phyloP scores from a whole-genome alignment of 2,113 vertebrate genomes.

The Amphiprion percula region DNA sequence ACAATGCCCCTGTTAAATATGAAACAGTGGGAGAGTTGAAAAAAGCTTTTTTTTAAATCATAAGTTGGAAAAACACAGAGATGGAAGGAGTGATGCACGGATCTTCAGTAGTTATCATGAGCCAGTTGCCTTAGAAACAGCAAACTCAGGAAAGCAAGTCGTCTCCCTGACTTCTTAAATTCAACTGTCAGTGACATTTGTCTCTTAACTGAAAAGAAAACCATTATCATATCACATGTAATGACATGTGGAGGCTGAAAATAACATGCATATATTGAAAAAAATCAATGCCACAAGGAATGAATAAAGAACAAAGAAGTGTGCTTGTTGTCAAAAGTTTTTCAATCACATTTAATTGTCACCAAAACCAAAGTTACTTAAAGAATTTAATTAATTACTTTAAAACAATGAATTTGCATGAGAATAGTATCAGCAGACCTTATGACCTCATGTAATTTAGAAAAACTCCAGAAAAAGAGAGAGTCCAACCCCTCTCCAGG shows the following conservation, averaged over 20 bases:
- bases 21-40: slow-evolving; percentile 13
- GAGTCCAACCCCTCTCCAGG: no score
- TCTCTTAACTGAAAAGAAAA: slow-evolving; percentile 27
- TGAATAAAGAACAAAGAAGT: neutral
- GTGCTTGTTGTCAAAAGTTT: no score
- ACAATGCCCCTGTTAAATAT: neutral
- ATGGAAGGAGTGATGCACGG: slow-evolving; percentile 43
- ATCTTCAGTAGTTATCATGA: slow-evolving; percentile 37
- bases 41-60: neutral
- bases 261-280: slow-evolving; percentile 13
- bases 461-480: no score
- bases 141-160: slow-evolving; percentile 40
- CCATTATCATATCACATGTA: slow-evolving; percentile 13
- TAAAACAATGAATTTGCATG: no score
- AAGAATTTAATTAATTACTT: no score
- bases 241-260: slow-evolving; percentile 37
- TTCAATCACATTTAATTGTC: no score
- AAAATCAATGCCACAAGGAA: neutral
- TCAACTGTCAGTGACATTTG: slow-evolving; percentile 46
- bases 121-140: slow-evolving; percentile 70
- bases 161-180: slow-evolving; percentile 28
- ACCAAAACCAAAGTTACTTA: no score
- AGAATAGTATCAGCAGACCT: no score
- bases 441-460: no score
- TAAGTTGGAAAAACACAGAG: slow-evolving; percentile 9